A percentile compares a stretch with the other conserved stretches of the same genome.
These are phyloP conservation scores for Drosophila putrida DNA, from an alignment of 2,888 invertebrate species.

Conservation along the genomic window DNA sequence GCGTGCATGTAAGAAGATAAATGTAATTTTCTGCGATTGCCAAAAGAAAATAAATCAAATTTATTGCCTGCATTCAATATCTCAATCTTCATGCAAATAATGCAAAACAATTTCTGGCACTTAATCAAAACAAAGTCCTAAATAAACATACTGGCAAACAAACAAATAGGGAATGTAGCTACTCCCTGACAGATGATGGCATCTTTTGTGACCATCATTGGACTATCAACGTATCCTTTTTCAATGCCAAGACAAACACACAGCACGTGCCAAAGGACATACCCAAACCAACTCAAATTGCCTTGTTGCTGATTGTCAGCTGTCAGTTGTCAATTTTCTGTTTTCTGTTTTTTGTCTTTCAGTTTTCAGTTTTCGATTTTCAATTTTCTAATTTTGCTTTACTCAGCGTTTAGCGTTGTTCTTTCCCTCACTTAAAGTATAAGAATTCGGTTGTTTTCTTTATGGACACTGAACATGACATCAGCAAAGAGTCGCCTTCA, in stretches of 20 bases:
- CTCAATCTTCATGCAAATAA: constrained; percentile 68
- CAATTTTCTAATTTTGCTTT: constrained; percentile 46
- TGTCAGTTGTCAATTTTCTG: constrained; percentile 28
- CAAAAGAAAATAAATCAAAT: constrained; percentile 63
- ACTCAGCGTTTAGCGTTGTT: constrained; percentile 24
- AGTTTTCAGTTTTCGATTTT: constrained; percentile 55
- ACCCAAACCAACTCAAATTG: constrained; percentile 18
- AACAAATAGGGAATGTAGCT: background rate
- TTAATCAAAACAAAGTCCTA: constrained; percentile 76
- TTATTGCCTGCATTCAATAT: constrained; percentile 52
- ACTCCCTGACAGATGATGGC: constrained; percentile 19
- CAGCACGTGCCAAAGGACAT: constrained; percentile 60
- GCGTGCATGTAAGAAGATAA: constrained; percentile 14
- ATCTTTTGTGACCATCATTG: constrained; percentile 16
- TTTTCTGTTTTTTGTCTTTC: constrained; percentile 28
- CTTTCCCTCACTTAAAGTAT: constrained; percentile 17
- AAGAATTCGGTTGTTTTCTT: constrained; percentile 57
- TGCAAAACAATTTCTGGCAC: constrained; percentile 62
- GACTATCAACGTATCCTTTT: constrained; percentile 37
- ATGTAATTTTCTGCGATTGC: constrained; percentile 41
- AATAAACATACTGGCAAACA: constrained; percentile 54
- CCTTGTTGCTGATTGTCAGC: constrained; percentile 29
- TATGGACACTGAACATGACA: constrained; percentile 60
- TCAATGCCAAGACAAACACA: constrained; percentile 45
- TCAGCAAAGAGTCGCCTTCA: constrained; percentile 56